Percentiles rank a stretch among this genome's conserved stretches.
These are phyloP conservation scores for Alfaro cultratus DNA, from an alignment of 2,797 vertebrate species.

Conservation along the genomic window DNA sequence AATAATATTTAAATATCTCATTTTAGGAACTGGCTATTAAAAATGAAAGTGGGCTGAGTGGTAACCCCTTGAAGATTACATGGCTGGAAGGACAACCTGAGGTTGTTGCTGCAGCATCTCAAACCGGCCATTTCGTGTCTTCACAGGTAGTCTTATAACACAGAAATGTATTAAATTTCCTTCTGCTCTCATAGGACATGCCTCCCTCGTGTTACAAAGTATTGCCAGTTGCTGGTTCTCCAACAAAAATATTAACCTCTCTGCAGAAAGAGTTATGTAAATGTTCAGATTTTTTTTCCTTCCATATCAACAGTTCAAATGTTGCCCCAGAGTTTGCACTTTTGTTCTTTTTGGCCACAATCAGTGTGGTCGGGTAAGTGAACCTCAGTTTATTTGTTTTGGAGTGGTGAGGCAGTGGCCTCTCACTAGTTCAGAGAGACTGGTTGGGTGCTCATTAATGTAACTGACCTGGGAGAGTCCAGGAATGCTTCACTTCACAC, in stretches of 20 bases:
- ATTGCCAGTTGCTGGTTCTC: conserved; percentile 39
- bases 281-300: conserved; percentile 66
- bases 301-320: conserved; percentile 62
- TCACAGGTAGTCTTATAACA: conserved; percentile 80
- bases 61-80: conserved; percentile 91
- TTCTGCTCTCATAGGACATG: conserved; percentile 28
- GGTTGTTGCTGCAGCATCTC: conserved; percentile 40
- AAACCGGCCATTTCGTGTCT: conserved; percentile 59
- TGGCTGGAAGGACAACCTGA: conserved; percentile 92
- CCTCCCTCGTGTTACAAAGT: conserved; percentile 40
- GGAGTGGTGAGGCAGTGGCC: conserved; percentile 61
- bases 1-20: neutral
- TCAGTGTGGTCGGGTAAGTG: conserved; percentile 75
- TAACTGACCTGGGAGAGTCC: conserved; percentile 63
- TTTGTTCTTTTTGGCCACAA: conserved; percentile 54
- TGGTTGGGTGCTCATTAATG: conserved; percentile 65
- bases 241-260: conserved; percentile 65
- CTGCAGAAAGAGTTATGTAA: conserved; percentile 68
- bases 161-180: conserved; percentile 24
- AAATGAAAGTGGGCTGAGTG: conserved; percentile 89
- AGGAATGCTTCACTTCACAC: conserved; percentile 48
- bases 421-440: conserved; percentile 52
- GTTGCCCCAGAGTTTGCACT: conserved; percentile 54
- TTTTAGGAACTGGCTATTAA: conserved; percentile 90
- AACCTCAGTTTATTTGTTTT: conserved; percentile 80